phyloP scores from a whole-genome alignment of 2,797 vertebrate genomes.

The Tenualosa thibaudeaui region DNA sequence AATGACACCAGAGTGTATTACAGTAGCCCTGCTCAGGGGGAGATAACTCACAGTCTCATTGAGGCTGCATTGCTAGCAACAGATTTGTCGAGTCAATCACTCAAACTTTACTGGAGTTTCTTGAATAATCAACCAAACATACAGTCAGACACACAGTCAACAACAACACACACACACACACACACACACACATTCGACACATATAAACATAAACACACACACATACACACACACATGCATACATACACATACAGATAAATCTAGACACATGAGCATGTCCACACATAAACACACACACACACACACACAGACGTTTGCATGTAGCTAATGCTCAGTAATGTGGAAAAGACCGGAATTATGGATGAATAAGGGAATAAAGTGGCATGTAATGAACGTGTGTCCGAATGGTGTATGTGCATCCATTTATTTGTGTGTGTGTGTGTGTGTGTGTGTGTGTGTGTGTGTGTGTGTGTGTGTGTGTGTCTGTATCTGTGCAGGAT shows the following conservation, averaged over 20 bases:
- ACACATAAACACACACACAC: not conserved
- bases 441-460: not conserved
- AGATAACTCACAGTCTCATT: not conserved
- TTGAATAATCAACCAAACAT: not conserved
- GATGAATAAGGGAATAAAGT: not conserved
- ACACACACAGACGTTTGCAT: not conserved
- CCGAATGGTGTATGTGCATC: not conserved
- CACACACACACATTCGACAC: not conserved
- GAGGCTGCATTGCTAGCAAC: too few species aligned
- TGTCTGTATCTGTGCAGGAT: not conserved
- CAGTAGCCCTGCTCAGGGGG: not conserved
- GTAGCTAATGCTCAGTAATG: too few species aligned
- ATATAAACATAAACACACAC: not conserved
- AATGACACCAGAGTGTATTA: not conserved
- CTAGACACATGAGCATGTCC: not conserved
- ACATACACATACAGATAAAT: not conserved
- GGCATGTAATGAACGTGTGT: not conserved
- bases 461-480: not conserved
- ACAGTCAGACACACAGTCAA: not conserved
- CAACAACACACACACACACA: not conserved
- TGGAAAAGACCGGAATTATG: not conserved
- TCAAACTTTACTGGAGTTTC: not conserved
- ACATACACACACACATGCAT: not conserved
- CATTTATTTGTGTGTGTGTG: not conserved
- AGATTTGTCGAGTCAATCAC: too few species aligned